Evolutionary conservation across 1,140 invertebrate species (phyloP).

Genomic region (Probaryconus sp.): DNA sequence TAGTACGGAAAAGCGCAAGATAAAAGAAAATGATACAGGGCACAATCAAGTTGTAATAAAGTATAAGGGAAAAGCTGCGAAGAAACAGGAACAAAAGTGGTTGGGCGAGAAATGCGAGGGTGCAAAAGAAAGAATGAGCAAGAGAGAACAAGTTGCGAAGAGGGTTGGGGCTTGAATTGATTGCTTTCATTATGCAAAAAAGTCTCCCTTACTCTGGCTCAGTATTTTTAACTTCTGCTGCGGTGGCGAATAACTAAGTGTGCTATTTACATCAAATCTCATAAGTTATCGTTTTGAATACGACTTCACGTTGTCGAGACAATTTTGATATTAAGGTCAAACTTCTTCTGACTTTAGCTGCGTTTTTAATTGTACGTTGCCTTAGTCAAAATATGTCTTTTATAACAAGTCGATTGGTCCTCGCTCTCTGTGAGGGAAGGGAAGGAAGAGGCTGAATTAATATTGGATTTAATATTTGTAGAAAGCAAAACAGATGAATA

Average conservation of each 20-base stretch:
- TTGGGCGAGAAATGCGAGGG: constrained; percentile 33
- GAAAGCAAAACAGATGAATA: constrained; percentile 75
- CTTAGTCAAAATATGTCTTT: no score
- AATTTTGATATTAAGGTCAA: constrained; percentile 40
- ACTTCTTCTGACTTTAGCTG: constrained; percentile 47
- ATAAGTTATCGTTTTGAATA: constrained; percentile 72
- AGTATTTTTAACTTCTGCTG: constrained; percentile 77
- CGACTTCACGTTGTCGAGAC: constrained; percentile 42
- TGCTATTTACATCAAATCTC: constrained; percentile 77
- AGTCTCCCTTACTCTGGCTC: constrained; percentile 56
- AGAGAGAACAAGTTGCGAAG: constrained; percentile 59
- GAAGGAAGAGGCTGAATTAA: no score
- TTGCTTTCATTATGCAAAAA: constrained; percentile 79
- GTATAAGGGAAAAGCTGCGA: constrained; percentile 33
- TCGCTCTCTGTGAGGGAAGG: no score
- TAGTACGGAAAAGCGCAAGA: constrained; percentile 32
- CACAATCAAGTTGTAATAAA: constrained; percentile 42
- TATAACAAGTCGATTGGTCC: no score
- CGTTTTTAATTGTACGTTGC: no score
- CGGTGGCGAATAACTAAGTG: constrained; percentile 75
- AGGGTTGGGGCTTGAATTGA: constrained; percentile 75
- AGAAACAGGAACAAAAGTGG: constrained; percentile 13
- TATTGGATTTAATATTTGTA: no score
- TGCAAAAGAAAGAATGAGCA: constrained; percentile 27
- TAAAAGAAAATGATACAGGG: constrained; percentile 47